These are phyloP conservation scores for Pantherophis guttatus DNA, from an alignment of 2,113 vertebrate species.

Conservation along the genomic window DNA sequence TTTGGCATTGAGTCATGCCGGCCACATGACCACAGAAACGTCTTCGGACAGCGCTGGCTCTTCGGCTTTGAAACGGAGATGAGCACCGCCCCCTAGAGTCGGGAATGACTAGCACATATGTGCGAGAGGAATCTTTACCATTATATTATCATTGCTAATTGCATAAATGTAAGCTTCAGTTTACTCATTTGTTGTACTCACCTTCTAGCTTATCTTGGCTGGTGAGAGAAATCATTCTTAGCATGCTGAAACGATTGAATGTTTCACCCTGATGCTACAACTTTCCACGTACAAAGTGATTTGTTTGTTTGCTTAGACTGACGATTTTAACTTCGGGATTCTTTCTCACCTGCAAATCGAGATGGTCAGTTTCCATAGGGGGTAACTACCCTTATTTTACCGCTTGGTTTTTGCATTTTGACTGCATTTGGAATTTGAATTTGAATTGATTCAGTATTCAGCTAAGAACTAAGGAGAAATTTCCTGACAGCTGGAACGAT, in stretches of 20 bases:
- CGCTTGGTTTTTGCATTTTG: neutral
- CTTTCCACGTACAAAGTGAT: neutral
- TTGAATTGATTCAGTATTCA: neutral
- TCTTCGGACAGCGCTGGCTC: no score
- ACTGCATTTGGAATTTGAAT: neutral
- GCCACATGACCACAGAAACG: no score
- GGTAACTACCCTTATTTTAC: neutral
- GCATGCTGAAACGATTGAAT: neutral
- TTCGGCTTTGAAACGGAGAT: no score
- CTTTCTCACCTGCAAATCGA: neutral
- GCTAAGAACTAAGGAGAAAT: neutral
- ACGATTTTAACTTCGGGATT: neutral
- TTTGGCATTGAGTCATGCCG: no score
- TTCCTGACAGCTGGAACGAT: neutral
- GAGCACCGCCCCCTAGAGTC: no score
- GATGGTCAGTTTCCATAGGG: neutral
- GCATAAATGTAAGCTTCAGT: neutral
- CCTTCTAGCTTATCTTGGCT: neutral
- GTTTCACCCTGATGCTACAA: neutral
- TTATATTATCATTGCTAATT: neutral
- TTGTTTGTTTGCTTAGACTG: neutral
- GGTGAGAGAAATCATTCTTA: neutral
- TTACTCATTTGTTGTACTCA: neutral
- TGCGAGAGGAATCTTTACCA: no score
- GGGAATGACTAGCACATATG: no score